These are phyloP conservation scores for Phylloscopus trochiloides DNA, from an alignment of 2,113 vertebrate species.

Conservation along the genomic window DNA sequence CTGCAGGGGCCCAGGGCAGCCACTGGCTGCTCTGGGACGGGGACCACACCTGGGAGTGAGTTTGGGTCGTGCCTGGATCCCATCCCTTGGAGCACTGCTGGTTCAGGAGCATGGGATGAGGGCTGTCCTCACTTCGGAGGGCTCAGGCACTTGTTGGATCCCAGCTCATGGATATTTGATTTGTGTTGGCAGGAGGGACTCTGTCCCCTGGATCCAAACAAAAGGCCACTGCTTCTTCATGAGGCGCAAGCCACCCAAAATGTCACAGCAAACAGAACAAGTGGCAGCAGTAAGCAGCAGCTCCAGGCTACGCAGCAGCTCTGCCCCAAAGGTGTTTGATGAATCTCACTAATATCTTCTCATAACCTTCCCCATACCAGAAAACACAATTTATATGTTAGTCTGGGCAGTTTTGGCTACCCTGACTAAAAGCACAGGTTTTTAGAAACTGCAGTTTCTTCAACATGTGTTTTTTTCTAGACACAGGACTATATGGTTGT, in stretches of 20 bases:
- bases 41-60: no score
- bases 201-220: background rate
- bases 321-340: background rate
- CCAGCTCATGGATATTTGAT: accelerated
- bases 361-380: background rate
- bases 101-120: accelerated
- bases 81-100: accelerated
- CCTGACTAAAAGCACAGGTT: background rate
- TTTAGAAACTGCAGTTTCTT: background rate
- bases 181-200: background rate
- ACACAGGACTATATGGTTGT: background rate
- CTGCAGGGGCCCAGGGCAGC: background rate
- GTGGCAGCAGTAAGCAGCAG: background rate
- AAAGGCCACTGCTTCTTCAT: background rate
- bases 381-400: background rate
- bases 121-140: accelerated
- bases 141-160: accelerated
- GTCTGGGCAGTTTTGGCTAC: background rate
- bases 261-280: background rate
- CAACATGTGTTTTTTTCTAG: background rate
- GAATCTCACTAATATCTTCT: background rate
- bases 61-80: background rate
- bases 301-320: background rate
- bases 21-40: background rate
- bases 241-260: background rate